These are phyloP conservation scores for Dendropsophus ebraccatus DNA, from an alignment of 2,113 vertebrate species.

Conservation along the genomic window DNA sequence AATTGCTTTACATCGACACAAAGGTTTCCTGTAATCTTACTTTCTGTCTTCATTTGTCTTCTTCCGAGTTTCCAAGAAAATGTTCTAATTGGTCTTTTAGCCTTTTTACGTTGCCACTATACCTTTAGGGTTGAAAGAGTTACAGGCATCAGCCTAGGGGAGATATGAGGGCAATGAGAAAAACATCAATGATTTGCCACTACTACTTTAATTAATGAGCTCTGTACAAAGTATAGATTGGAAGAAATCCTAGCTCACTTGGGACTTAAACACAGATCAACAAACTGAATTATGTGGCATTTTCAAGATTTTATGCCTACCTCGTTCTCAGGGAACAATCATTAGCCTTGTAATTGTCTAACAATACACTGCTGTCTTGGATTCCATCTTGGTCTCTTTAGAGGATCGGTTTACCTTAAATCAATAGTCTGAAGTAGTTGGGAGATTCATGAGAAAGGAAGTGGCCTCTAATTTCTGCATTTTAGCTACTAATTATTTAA, in stretches of 20 bases:
- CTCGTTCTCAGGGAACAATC: constrained; percentile 72
- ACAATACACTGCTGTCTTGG: constrained; percentile 74
- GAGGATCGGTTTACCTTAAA: constrained; percentile 73
- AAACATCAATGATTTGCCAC: constrained; percentile 91
- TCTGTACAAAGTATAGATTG: constrained; percentile 78
- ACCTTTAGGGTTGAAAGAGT: constrained; percentile 83
- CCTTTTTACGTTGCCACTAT: constrained; percentile 78
- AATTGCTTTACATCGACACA: constrained; percentile 99
- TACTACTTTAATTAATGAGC: constrained; percentile 95
- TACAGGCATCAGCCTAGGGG: constrained; percentile 77
- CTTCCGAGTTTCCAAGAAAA: constrained; percentile 94
- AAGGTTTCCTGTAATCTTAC: constrained; percentile 98
- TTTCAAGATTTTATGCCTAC: constrained; percentile 76
- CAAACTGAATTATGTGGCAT: constrained; percentile 72
- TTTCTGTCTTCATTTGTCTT: constrained; percentile 98
- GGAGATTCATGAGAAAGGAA: constrained; percentile 72
- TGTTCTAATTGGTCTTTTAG: constrained; percentile 99
- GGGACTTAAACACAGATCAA: constrained; percentile 75
- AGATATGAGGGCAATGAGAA: constrained; percentile 69
- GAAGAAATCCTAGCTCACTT: constrained; percentile 73
- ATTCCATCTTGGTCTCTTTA: constrained; percentile 72
- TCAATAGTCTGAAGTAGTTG: constrained; percentile 73
- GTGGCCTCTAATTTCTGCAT: constrained; percentile 78
- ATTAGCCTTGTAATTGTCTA: constrained; percentile 78
- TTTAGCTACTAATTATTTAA: constrained; percentile 85